A percentile compares a stretch with the other conserved stretches of the same genome.
Evolutionary conservation across 1,140 invertebrate genomes (phyloP).

Genomic region (Chlorops oryzae): DNA sequence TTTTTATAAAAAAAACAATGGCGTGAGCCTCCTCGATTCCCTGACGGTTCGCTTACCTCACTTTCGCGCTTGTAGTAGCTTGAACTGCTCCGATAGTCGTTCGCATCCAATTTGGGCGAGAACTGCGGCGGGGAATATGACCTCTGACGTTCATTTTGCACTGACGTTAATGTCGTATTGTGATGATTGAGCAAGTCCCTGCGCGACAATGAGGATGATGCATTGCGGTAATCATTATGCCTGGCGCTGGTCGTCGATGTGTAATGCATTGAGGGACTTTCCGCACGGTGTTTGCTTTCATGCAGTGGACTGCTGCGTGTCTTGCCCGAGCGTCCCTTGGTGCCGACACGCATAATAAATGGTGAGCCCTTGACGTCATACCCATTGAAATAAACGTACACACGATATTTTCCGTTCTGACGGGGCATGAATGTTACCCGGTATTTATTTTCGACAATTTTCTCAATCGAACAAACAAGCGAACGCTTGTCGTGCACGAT

Average conservation of each 20-base stretch:
- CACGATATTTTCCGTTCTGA: constrained; percentile 83
- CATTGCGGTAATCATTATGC: constrained; percentile 41
- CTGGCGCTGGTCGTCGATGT: constrained; percentile 36
- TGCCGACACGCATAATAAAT: constrained; percentile 72
- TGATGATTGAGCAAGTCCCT: constrained; percentile 22
- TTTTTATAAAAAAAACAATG: too few relatives aligned
- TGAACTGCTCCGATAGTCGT: constrained; percentile 38
- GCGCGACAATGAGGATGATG: constrained; percentile 26
- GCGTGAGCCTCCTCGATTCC: too few relatives aligned
- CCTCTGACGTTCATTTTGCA: constrained; percentile 28
- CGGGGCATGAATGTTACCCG: constrained; percentile 83
- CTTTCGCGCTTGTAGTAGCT: constrained; percentile 45
- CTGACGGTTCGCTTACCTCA: constrained; percentile 43
- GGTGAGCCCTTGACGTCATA: constrained; percentile 89
- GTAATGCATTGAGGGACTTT: constrained; percentile 47
- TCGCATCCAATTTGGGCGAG: constrained; percentile 38
- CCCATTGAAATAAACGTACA: constrained; percentile 91
- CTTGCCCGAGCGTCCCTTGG: constrained; percentile 54
- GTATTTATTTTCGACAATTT: constrained; percentile 75
- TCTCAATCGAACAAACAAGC: constrained; percentile 76
- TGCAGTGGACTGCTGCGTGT: constrained; percentile 44
- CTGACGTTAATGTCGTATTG: constrained; percentile 10
- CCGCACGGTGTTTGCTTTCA: constrained; percentile 43
- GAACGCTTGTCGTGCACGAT: constrained; percentile 79
- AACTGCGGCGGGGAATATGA: constrained; percentile 45